A percentile compares a stretch with the other conserved stretches of the same genome.
These are phyloP conservation scores for Channa maculata DNA, from an alignment of 2,113 vertebrate genomes.

Conservation along the genomic window DNA sequence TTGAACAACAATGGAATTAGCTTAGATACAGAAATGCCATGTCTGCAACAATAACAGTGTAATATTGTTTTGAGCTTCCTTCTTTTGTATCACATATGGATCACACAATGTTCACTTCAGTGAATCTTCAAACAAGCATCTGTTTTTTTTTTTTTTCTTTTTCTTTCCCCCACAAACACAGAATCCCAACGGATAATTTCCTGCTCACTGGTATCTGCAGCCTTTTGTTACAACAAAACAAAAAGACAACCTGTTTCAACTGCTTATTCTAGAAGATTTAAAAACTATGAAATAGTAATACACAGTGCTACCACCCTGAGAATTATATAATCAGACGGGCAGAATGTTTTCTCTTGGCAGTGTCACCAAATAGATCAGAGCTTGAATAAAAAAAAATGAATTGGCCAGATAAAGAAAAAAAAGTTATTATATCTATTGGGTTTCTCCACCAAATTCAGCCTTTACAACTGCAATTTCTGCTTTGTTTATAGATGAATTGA, in stretches of 20 bases:
- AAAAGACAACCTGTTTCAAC: conserved; percentile 44
- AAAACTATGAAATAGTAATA: conserved; percentile 28
- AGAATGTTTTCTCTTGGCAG: conserved; percentile 42
- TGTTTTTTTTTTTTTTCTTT: neutral
- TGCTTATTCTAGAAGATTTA: conserved; percentile 23
- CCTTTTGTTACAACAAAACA: conserved; percentile 42
- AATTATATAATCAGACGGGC: conserved; percentile 42
- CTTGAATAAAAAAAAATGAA: conserved; percentile 38
- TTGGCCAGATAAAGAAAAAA: conserved; percentile 10
- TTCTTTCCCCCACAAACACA: neutral
- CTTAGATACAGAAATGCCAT: conserved; percentile 11
- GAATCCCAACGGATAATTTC: conserved; percentile 31
- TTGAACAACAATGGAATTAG: conserved; percentile 7
- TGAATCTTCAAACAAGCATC: conserved; percentile 38
- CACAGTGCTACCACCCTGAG: conserved; percentile 16
- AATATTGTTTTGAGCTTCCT: conserved; percentile 20
- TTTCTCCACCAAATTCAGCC: neutral
- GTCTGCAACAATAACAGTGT: neutral
- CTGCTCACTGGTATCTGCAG: conserved; percentile 21
- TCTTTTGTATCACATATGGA: conserved; percentile 21
- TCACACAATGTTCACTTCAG: conserved; percentile 25
- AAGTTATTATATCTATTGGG: neutral
- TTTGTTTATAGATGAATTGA: neutral
- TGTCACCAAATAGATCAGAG: conserved; percentile 34
- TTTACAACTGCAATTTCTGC: neutral